phyloP scores from a whole-genome alignment of 2,113 vertebrate genomes.

The Bubo bubo region DNA sequence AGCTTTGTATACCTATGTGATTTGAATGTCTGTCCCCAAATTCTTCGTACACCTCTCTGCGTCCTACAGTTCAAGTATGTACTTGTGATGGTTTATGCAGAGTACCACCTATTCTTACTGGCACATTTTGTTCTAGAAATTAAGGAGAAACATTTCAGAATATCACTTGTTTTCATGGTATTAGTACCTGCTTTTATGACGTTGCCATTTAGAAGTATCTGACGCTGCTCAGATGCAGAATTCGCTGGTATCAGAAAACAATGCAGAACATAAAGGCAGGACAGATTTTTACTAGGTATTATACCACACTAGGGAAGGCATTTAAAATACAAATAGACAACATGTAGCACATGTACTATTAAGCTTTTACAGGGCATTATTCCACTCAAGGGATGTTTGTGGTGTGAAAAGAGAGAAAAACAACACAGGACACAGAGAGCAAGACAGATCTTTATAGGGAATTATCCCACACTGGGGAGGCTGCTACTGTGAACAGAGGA shows the following conservation, averaged over 20 bases:
- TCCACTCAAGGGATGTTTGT: constrained; percentile 13
- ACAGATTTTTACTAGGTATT: constrained; percentile 18
- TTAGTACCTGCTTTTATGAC: background rate
- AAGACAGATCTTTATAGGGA: constrained; percentile 30
- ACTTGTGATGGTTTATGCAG: background rate
- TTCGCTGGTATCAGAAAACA: background rate
- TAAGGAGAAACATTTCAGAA: background rate
- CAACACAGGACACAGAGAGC: background rate
- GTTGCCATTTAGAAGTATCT: background rate
- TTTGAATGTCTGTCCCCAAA: background rate
- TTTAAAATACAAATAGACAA: constrained; percentile 36
- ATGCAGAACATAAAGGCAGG: background rate
- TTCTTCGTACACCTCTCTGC: background rate
- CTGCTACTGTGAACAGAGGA: background rate
- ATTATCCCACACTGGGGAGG: constrained; percentile 21
- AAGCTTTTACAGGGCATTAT: constrained; percentile 47
- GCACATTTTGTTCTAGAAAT: background rate
- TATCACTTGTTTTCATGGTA: background rate
- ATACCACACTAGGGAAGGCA: background rate
- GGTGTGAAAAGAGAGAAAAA: constrained; percentile 38
- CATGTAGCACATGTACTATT: constrained; percentile 14
- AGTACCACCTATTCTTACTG: background rate
- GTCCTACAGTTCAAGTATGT: background rate
- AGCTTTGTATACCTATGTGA: background rate
- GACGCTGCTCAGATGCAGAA: background rate